A percentile compares a stretch with the other conserved stretches of the same genome.
Conservation (phyloP, 2,113 vertebrate species). For the Abramis brama region DNA sequence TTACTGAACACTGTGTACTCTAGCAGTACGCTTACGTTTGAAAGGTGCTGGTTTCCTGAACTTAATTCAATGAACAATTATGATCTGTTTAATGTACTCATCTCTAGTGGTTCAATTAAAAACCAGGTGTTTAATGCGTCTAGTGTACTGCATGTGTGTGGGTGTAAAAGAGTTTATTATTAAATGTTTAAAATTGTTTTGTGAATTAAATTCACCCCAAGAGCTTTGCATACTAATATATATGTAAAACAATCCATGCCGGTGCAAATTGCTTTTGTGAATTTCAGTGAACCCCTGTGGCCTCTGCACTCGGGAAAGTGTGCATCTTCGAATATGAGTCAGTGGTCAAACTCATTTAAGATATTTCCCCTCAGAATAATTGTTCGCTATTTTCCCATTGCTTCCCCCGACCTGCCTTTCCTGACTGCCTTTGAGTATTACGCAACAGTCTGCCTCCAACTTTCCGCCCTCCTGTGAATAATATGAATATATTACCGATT, state of each 20-base stretch:
- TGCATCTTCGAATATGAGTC: conserved; percentile 29
- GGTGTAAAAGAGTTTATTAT: neutral
- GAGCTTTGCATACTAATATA: conserved; percentile 43
- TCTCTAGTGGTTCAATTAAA: neutral
- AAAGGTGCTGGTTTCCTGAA: neutral
- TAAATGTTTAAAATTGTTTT: conserved; percentile 13
- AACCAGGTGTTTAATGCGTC: too few relatives aligned
- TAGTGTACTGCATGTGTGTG: neutral
- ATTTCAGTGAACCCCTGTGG: neutral
- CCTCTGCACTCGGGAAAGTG: neutral
- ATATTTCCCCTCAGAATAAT: conserved; percentile 5
- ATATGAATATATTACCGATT: conserved; percentile 52
- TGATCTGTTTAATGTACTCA: conserved; percentile 7
- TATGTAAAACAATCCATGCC: conserved; percentile 46
- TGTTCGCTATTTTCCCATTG: neutral
- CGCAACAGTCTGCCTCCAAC: conserved; percentile 4
- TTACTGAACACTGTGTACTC: neutral
- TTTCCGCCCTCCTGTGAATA: conserved; percentile 23
- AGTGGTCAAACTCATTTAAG: conserved; percentile 4
- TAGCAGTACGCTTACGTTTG: neutral
- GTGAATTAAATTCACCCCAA: conserved; percentile 28
- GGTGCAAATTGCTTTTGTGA: conserved; percentile 32
- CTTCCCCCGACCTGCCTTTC: neutral
- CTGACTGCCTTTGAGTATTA: neutral
- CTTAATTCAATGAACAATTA: neutral